Base-by-base conservation (phyloP, 2,797 vertebrate species). In the Pseudochaenichthys georgianus region DNA sequence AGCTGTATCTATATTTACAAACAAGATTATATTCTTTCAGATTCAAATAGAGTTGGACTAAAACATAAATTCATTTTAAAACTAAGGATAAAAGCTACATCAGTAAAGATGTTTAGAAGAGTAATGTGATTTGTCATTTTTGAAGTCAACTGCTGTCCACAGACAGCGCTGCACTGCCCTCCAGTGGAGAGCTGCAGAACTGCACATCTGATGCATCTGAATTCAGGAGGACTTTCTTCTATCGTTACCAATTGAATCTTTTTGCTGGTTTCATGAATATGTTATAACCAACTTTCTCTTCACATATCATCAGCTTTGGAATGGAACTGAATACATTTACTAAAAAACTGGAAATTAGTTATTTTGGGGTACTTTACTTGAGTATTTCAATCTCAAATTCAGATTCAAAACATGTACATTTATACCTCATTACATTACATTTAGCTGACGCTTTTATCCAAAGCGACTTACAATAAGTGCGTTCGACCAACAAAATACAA, bases 141-240 rank as follows among this genome's bases (percentile, higher is more conserved):
- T 9, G 10, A 75, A 45, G 51, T 3, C 60, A 3, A 13, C 46
- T 3, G n/a, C 16, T 0, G 62, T 65, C 41, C 43, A 55, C 34
- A 69, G 55, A 65, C 28, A 51, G 88, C 90, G 87, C 73, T 55
- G 70, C 80, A 94, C 91, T 94, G 94, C 93, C 94, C 92, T 84
- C 95, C 85, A 88, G 90, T 93, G 95, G 92, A 84, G 15, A 69
- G 1, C 17, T 43, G n/a, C 17, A 42, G 31, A 23, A 71, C 45
- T 78, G 57, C 77, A 85, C 15, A 3, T 4, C 17, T 1, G n/a
- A n/a, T n/a, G 5, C 19, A 4, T n/a, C 21, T 19, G n/a, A 3
- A 13, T 9, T 13, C 16, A 38, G 5, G 34, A 58, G 17, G 41
- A 38, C 5, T 51, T 68, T 58, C 6, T 6, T 41, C 13, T 51